phyloP scores from a whole-genome alignment of 2,797 vertebrate species.

The Lindbergichthys nudifrons region DNA sequence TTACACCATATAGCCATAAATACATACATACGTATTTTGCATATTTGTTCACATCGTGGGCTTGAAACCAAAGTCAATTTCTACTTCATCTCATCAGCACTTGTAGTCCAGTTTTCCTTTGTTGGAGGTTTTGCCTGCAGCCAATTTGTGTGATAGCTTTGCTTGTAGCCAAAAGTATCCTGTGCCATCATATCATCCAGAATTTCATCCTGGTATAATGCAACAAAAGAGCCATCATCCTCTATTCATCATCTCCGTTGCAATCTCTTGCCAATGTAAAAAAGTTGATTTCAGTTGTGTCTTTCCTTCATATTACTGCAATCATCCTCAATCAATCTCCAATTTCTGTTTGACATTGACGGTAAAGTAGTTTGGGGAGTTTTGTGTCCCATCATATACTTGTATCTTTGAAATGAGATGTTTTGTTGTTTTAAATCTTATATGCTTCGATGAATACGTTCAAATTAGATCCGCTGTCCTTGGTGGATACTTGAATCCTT shows the following conservation, averaged over 20 bases:
- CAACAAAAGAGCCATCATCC: not conserved
- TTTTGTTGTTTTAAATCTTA: not conserved
- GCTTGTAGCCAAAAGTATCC: not conserved
- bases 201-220: not conserved
- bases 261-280: not conserved
- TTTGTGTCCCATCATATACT: not conserved
- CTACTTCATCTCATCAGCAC: slow-evolving; percentile 6
- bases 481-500: not conserved
- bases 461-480: not conserved
- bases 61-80: slow-evolving; percentile 3
- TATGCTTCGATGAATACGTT: not conserved
- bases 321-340: not conserved
- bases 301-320: slow-evolving; percentile 3
- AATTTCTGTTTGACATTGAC: not conserved
- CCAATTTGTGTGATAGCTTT: not conserved
- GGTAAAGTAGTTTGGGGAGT: not conserved
- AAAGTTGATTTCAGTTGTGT: slow-evolving; percentile 4
- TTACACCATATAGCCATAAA: not conserved
- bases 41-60: not conserved
- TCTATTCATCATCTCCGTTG: slow-evolving; percentile 2
- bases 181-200: not conserved
- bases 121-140: slow-evolving; percentile 3
- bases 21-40: not conserved
- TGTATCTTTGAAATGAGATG: not conserved
- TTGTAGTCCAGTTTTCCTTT: slow-evolving; percentile 2